Evolutionary conservation across 1,140 invertebrate species (phyloP).

Genomic region (Listronotus oregonensis): DNA sequence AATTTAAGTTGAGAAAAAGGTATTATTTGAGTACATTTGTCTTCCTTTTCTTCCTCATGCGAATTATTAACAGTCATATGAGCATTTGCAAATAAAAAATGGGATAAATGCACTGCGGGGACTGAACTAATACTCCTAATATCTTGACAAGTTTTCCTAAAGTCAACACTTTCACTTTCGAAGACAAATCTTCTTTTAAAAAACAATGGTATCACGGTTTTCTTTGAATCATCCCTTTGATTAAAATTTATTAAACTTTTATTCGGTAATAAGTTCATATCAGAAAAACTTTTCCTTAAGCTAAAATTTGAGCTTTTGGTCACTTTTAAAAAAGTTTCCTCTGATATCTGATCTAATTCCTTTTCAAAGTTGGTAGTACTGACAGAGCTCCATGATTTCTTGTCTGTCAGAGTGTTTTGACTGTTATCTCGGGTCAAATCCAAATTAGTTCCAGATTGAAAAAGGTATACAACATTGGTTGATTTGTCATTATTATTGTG

Average conservation of each 20-base stretch:
- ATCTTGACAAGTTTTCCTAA: constrained; percentile 27
- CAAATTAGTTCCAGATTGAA: constrained; percentile 15
- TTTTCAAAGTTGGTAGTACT: constrained; percentile 5
- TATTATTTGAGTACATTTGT: not conserved
- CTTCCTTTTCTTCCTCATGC: not conserved
- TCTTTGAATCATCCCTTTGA: not conserved
- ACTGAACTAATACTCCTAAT: constrained; percentile 19
- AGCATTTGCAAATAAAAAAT: not conserved
- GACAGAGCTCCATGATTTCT: constrained; percentile 11
- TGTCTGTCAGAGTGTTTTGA: constrained; percentile 16
- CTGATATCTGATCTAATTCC: not conserved
- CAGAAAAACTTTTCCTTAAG: constrained; percentile 24
- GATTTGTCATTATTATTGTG: not conserved
- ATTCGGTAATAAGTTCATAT: constrained; percentile 11
- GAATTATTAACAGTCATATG: not conserved
- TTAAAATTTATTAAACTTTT: not conserved
- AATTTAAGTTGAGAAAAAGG: not conserved
- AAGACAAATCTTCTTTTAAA: constrained; percentile 8
- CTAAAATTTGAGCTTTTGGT: constrained; percentile 1
- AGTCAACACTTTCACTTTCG: constrained; percentile 23
- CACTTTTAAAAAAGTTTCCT: not conserved
- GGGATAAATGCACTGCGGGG: constrained; percentile 2
- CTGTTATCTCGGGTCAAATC: constrained; percentile 11
- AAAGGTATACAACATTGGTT: constrained; percentile 17
- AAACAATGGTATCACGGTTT: constrained; percentile 1